Evolutionary conservation across 2,888 invertebrate species (phyloP), one percentile per base, ranked within the genome.

Genomic region (Ichneumoninae sp.): DNA sequence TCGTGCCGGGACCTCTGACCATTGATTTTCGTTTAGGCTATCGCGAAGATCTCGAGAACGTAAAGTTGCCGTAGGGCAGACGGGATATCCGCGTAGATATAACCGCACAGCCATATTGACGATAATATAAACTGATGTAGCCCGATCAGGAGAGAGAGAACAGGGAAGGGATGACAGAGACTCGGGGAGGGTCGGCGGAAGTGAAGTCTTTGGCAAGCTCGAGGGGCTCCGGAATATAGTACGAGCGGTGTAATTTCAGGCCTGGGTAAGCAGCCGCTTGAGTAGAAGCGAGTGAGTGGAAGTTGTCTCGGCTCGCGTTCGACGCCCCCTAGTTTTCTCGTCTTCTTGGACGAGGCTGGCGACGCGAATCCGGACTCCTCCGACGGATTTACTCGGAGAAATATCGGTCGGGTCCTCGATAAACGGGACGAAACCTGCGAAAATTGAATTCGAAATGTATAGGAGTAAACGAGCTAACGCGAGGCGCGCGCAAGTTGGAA

Each of bases 21-120:
- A 87, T 87, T 82, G 86, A 87, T 87, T 86, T 82, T 87, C 87
- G 86, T 79, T 87, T 80, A 86, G 80, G 79, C 80, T 87, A 87
- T 87, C 85, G 71, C 44, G 74, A 30, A 60, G 50, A 83, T 83
- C 80, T 80, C 60, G n/a, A 74, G 60, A 50, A 65, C 33, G 66
- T 30, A 40, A 26, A 54, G 30, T 26, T 10, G n/a, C 36, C 33
- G 22, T 30, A 70, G 16, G 44, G 40, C 22, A 54, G 44, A 44
- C 22, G 54, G n/a, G 1, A 22, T 54, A 75, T 52, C 19, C 33
- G 6, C 6, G 26, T 22, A 22, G 65, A 65, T 26, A 44, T 69
- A 66, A 77, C 62, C 50, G 44, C 33, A 33, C 66, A 71, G 47
- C 74, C 44, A 47, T 47, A 47, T 69, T 68, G 50, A 70, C 47